Conservation (phyloP, 2,113 vertebrate genomes). For the Nibea coibor region DNA sequence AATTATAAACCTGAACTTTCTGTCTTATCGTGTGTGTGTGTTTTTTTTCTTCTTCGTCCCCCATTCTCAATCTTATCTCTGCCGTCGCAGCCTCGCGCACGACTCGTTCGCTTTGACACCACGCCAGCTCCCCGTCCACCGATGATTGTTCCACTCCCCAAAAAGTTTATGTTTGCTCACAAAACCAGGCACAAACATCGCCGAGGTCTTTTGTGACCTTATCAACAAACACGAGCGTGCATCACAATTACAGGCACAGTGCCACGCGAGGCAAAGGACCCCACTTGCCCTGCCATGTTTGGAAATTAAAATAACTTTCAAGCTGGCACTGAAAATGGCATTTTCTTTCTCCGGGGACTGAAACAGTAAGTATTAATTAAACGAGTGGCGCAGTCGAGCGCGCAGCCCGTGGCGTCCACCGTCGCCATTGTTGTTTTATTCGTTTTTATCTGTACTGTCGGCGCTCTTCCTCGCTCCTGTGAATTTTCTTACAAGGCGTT, state of each 20-base stretch:
- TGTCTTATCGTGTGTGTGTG: not conserved
- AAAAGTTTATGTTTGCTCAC: slow-evolving; percentile 63
- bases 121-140: slow-evolving; percentile 11
- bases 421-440: not conserved
- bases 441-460: not conserved
- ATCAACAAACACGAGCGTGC: slow-evolving; percentile 46
- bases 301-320: slow-evolving; percentile 44
- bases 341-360: slow-evolving; percentile 30
- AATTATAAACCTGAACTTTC: slow-evolving; percentile 17
- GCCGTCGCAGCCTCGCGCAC: not conserved
- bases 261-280: slow-evolving; percentile 26
- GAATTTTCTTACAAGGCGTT: slow-evolving; percentile 2
- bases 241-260: slow-evolving; percentile 44
- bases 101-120: not conserved
- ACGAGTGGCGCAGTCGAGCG: not conserved
- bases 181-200: slow-evolving; percentile 56
- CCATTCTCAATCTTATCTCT: slow-evolving; percentile 50
- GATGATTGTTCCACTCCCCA: slow-evolving; percentile 38
- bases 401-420: not conserved
- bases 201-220: slow-evolving; percentile 49
- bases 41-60: slow-evolving; percentile 12
- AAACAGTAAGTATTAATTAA: slow-evolving; percentile 21
- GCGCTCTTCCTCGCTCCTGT: not conserved
- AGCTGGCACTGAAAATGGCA: slow-evolving; percentile 27
- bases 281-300: slow-evolving; percentile 38